Percentiles rank a stretch among this genome's conserved stretches.
These are phyloP conservation scores for Escarpia spicata DNA, from an alignment of 2,888 invertebrate species.

Conservation along the genomic window DNA sequence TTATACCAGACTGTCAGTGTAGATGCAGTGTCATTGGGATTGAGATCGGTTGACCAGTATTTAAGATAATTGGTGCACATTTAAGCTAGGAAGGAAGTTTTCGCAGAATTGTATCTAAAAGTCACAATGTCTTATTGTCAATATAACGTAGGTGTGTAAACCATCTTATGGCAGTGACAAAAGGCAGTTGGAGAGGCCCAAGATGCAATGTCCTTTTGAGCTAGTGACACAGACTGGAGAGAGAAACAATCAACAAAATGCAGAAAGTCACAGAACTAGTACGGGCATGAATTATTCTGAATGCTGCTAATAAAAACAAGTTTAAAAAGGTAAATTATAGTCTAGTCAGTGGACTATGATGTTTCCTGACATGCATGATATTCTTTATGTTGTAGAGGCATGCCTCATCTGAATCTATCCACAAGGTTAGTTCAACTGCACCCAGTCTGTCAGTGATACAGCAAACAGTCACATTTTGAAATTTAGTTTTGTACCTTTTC, in stretches of 20 bases:
- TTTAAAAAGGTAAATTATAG: neutral
- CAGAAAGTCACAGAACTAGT: too few species aligned
- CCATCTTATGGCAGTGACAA: neutral
- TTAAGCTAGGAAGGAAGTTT: neutral
- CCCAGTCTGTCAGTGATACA: neutral
- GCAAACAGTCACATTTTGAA: neutral
- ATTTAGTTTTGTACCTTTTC: too few species aligned
- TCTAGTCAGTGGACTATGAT: neutral
- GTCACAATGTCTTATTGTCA: neutral
- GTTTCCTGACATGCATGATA: too few species aligned
- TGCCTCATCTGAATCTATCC: neutral
- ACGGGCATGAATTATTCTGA: neutral
- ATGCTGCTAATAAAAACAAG: neutral
- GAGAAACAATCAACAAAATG: too few species aligned
- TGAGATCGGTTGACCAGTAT: neutral
- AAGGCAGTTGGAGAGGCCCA: neutral
- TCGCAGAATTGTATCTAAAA: neutral
- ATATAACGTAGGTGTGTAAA: neutral
- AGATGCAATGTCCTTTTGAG: neutral
- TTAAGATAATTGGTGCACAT: neutral
- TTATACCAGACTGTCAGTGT: neutral
- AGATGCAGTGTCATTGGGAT: neutral
- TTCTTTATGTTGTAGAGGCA: neutral
- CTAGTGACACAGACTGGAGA: neutral
- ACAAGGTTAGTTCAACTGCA: neutral